Base-by-base conservation (phyloP, 1,140 invertebrate species). In the Limonius californicus region DNA sequence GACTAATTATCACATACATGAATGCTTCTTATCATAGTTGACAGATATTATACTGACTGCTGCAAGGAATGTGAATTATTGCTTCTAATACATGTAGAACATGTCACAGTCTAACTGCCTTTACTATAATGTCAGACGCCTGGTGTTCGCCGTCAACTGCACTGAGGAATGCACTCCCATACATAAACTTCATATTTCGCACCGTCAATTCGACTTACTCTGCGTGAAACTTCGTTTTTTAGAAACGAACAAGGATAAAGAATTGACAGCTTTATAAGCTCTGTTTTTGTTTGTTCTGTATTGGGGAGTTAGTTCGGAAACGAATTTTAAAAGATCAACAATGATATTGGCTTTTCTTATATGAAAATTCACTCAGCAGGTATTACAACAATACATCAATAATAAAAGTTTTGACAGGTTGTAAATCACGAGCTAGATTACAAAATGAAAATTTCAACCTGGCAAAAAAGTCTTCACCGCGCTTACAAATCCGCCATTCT, bases 1-100 rank as follows among this genome's bases (percentile, higher is more conserved):
- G 67, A 74, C 72, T 74, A 74, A 74, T 74, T 74, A 74, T 74
- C 71, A 70, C 71, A 74, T 74, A 74, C 72, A 70, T 62, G 71
- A 74, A 70, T 72, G 72, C 71, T 72, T 66, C 72, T 74, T 72
- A 74, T 72, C 72, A 72, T 71, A 70, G 65, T 72, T 74, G 72
- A 74, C 72, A 74, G 71, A 72, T 72, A 72, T 74, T 74, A 72
- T 72, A 66, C 63, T 62, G 50, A 58, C 21, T 54, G 54, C n/a
- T 19, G 54, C 35, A 45, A 19, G 39, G 66, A 65, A 56, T 61
- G 66, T 60, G 55, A 57, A 23, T 32, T n/a, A 18, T 15, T 3
- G 9, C 12, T 18, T 27, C 21, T 30, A 8, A 8, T 39, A 16
- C n/a, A 14, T 11, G n/a, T 4, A 9, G 4, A 27, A 15, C 23